phyloP scores from a whole-genome alignment of 2,113 vertebrate genomes.

The Numenius arquata region DNA sequence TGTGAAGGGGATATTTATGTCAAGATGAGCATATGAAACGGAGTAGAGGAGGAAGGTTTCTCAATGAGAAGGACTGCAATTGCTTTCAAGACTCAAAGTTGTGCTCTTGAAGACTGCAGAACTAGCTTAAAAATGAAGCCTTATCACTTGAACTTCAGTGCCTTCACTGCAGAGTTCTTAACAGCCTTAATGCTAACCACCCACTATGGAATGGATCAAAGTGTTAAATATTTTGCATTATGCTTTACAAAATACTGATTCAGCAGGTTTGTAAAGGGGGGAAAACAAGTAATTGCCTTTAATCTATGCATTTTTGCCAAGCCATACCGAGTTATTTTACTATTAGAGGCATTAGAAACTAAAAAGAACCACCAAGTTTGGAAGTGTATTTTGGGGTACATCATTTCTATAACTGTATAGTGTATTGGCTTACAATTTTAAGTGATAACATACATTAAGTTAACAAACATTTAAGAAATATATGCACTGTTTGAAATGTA shows the following conservation, averaged over 20 bases:
- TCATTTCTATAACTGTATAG: constrained; percentile 89
- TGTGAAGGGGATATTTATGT: constrained; percentile 70
- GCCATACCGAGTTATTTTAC: constrained; percentile 90
- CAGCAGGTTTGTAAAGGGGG: constrained; percentile 76
- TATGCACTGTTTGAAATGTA: constrained; percentile 99
- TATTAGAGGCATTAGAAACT: constrained; percentile 88
- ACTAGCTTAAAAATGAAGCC: constrained; percentile 75
- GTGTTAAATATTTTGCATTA: constrained; percentile 74
- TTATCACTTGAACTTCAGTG: constrained; percentile 84
- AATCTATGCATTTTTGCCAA: constrained; percentile 98
- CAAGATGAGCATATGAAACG: constrained; percentile 57
- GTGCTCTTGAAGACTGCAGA: constrained; percentile 78
- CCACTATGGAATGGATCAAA: constrained; percentile 70
- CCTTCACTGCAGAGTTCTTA: constrained; percentile 83
- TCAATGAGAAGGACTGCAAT: constrained; percentile 78
- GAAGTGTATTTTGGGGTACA: constrained; percentile 83
- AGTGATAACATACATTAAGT: constrained; percentile 93
- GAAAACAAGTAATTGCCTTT: constrained; percentile 85
- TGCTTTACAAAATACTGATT: constrained; percentile 80
- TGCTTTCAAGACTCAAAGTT: constrained; percentile 69
- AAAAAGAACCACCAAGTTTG: constrained; percentile 76
- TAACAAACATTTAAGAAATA: constrained; percentile 89
- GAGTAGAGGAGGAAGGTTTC: constrained; percentile 75
- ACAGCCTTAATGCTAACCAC: constrained; percentile 81
- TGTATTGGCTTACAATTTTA: constrained; percentile 93